Percentiles rank a stretch among this genome's conserved stretches.
phyloP scores from a whole-genome alignment of 2,113 vertebrate genomes.

The Xyrauchen texanus region DNA sequence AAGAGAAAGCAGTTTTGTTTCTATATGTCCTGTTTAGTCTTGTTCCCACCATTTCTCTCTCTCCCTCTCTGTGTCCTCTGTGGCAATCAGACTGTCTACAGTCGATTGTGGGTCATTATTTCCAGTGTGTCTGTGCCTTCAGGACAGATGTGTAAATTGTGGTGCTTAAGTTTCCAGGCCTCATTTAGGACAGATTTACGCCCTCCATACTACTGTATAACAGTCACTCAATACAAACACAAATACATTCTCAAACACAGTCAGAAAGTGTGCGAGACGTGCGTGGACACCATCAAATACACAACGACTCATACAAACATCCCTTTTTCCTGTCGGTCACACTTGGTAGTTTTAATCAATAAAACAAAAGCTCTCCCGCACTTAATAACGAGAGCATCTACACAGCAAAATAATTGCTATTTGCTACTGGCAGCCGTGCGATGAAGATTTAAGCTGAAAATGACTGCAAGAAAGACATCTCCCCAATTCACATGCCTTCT shows the following conservation, averaged over 20 bases:
- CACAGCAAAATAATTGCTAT: too few species aligned
- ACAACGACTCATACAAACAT: conserved; percentile 28
- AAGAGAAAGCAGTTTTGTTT: conserved; percentile 12
- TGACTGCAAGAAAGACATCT: too few species aligned
- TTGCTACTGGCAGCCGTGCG: too few species aligned
- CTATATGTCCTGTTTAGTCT: conserved; percentile 52
- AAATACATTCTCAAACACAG: conserved; percentile 18
- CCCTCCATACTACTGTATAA: conserved; percentile 65
- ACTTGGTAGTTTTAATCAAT: conserved; percentile 46
- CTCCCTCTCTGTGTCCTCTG: conserved; percentile 21
- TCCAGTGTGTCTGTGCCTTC: conserved; percentile 58
- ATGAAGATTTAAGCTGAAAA: too few species aligned
- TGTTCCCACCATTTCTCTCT: conserved; percentile 37
- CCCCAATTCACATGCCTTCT: neutral
- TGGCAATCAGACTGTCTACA: conserved; percentile 53
- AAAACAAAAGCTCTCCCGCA: conserved; percentile 43
- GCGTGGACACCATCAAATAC: conserved; percentile 4
- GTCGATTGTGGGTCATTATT: conserved; percentile 68
- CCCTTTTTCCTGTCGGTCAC: conserved; percentile 46
- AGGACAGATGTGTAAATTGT: conserved; percentile 79
- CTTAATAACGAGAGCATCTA: conserved; percentile 39
- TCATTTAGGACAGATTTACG: conserved; percentile 67
- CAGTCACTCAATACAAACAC: conserved; percentile 66
- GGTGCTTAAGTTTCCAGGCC: conserved; percentile 69
- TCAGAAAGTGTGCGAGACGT: conserved; percentile 27